A percentile compares a stretch with the other conserved stretches of the same genome.
These are phyloP conservation scores for Sarcophaga carnaria DNA, from an alignment of 2,888 invertebrate species.

Conservation along the genomic window DNA sequence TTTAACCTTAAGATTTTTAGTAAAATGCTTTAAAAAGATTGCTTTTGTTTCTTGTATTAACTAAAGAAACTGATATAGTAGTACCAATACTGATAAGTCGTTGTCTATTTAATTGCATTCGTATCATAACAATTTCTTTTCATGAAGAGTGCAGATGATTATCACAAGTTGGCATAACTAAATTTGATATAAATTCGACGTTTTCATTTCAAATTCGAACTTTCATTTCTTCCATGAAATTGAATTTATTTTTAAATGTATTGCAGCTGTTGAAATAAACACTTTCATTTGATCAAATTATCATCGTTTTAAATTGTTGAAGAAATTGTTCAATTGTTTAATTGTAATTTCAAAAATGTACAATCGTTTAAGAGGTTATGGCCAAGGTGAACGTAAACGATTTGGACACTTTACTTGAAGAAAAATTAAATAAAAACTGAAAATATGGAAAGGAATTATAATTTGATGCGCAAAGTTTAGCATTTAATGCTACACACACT, in stretches of 20 bases:
- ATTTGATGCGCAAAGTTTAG: too few species aligned
- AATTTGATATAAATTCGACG: not conserved
- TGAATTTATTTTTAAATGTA: not conserved
- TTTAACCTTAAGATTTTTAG: not conserved
- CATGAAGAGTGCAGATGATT: constrained; percentile 17
- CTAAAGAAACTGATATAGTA: not conserved
- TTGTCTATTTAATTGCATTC: not conserved
- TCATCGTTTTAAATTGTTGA: not conserved
- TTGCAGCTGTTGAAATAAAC: constrained; percentile 11
- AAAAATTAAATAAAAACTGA: too few species aligned
- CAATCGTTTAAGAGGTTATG: constrained; percentile 22
- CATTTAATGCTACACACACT: too few species aligned
- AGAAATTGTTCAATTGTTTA: not conserved
- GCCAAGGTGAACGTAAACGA: constrained; percentile 10
- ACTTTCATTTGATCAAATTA: constrained; percentile 33
- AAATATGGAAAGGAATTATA: too few species aligned
- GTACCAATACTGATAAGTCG: too few species aligned
- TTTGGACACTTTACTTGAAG: not conserved
- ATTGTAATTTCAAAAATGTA: constrained; percentile 6
- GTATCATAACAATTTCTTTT: not conserved
- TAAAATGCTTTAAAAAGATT: not conserved
- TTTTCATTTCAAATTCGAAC: not conserved
- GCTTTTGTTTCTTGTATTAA: too few species aligned
- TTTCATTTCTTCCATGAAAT: not conserved
- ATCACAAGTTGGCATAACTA: constrained; percentile 21